A percentile compares a stretch with the other conserved stretches of the same genome.
Evolutionary conservation across 2,797 vertebrate genomes (phyloP).

Genomic region (Lophius americanus): DNA sequence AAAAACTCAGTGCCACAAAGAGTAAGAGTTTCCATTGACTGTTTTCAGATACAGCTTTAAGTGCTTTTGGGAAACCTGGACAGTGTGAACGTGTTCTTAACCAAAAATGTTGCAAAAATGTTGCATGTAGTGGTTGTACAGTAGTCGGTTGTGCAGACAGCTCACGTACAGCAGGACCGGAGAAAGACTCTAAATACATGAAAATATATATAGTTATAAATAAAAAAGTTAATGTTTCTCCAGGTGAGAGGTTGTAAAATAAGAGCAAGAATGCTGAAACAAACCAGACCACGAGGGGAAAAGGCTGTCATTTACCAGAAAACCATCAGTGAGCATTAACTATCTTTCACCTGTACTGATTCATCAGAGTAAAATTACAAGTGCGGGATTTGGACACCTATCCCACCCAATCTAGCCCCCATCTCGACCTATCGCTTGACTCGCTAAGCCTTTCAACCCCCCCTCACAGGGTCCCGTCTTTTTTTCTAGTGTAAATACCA

Average conservation of each 20-base stretch:
- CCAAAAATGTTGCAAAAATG: constrained; percentile 58
- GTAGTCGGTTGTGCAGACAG: constrained; percentile 28
- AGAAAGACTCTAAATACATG: constrained; percentile 47
- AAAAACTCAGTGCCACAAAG: constrained; percentile 6
- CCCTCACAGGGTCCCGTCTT: constrained; percentile 65
- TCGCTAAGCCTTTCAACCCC: constrained; percentile 13
- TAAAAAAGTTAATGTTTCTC: constrained; percentile 31
- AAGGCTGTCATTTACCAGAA: constrained; percentile 55
- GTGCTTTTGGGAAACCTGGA: constrained; percentile 45
- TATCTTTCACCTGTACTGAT: constrained; percentile 65
- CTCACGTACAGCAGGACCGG: constrained; percentile 32
- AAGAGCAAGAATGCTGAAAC: constrained; percentile 44
- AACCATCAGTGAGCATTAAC: constrained; percentile 67
- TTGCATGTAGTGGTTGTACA: constrained; percentile 44
- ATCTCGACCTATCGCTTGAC: constrained; percentile 21
- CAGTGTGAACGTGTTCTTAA: constrained; percentile 33
- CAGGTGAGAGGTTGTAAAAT: constrained; percentile 56
- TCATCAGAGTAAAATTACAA: constrained; percentile 66
- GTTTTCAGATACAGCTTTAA: constrained; percentile 22
- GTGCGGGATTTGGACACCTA: constrained; percentile 75
- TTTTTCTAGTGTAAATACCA: constrained; percentile 77
- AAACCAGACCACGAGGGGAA: constrained; percentile 45
- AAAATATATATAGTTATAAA: constrained; percentile 16
- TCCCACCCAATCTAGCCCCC: constrained; percentile 12
- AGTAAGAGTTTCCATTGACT: not conserved